Base-by-base conservation (phyloP, 2,888 invertebrate species). In the Eristalis intricaria region DNA sequence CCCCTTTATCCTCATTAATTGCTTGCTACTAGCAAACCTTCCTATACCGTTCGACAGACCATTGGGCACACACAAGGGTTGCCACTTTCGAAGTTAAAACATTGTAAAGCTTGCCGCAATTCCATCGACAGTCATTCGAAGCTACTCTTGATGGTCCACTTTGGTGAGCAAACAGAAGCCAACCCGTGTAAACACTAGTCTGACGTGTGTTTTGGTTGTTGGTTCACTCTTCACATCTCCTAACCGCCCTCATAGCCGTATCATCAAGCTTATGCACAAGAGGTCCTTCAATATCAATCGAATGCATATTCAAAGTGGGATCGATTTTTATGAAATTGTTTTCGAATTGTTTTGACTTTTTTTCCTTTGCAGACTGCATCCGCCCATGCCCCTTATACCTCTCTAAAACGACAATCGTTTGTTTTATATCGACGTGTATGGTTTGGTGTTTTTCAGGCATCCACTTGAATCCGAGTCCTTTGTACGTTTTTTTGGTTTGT, bases 371-470 rank as follows among this genome's bases (percentile, higher is more conserved):
- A 0, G 0, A 10, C 15, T 60, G 23, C 26, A 23, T 13, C 26
- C 13, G 4, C 23, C 60, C 5, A 11, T 50, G 58, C 60, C n/a
- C n/a, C 19, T 1, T 43, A 43, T 50, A 7, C 50, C 8, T 19
- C 50, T 61, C 69, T 63, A 77, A 77, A 35, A 35, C 69, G 79
- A 69, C 79, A 65, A 69, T 84, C 69, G 32, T 84, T 79, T 84
- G 84, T 75, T 79, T 75, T 79, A 84, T 75, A 43, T n/a, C 32
- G 50, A 63, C 43, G 50, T 75, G 69, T 70, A 43, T 50, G 65
- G 56, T 80, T 80, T 75, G 75, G 70, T 84, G 80, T 80, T 84
- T 80, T 80, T 50, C 70, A 56, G 65, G 61, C 66, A 58, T 61
- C 32, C 65, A 22, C 50, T 56, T 58, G 65, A 66, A 63, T 43